Base-by-base conservation (phyloP, 2,113 vertebrate genomes). In the Engraulis encrasicolus region DNA sequence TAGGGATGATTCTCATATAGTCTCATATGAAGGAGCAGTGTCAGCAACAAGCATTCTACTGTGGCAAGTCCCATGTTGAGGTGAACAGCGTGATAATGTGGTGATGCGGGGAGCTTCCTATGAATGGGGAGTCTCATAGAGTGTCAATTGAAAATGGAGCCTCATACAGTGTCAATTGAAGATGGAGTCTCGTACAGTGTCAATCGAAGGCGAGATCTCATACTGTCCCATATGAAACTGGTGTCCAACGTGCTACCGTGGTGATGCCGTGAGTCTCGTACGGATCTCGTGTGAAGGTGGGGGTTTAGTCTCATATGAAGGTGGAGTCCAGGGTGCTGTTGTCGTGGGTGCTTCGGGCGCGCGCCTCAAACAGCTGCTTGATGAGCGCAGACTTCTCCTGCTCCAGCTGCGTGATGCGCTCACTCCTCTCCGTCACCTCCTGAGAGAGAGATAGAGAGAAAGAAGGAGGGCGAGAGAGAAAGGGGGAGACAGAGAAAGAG, bases 281-380 rank as follows among this genome's bases (percentile, higher is more conserved):
- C 95, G n/a, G n/a, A n/a, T n/a, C n/a, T n/a, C n/a, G n/a, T n/a
- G n/a, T n/a, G n/a, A n/a, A n/a, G n/a, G n/a, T n/a, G 87, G 96
- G 96, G 36, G 94, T n/a, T 38, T n/a, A 23, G 27, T 66, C 77
- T 91, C 91, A 95, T 91, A 98, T 98, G 91, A 99, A 99, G 49
- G 98, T 99, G 83, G 98, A 98, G 88, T 99, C 98, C 91, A 99
- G 92, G 78, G 95, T 93, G 90, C 95, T 97, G 0, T 86, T 89
- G 6, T 98, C 97, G 0, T 95, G 96, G 52, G 90, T 90, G 79
- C 84, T 95, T 49, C 82, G 93, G 14, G 98, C 96, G 0, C 95
- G 96, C 6, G 97, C 97, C 89, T 99, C 97, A 0, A 99, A 99
- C 27, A 99, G 95, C 93, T 99, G 98, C 88, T 99, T 98, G 91